These are phyloP conservation scores for Noctuana brunneofusca DNA, from an alignment of 2,888 invertebrate species.

Conservation along the genomic window DNA sequence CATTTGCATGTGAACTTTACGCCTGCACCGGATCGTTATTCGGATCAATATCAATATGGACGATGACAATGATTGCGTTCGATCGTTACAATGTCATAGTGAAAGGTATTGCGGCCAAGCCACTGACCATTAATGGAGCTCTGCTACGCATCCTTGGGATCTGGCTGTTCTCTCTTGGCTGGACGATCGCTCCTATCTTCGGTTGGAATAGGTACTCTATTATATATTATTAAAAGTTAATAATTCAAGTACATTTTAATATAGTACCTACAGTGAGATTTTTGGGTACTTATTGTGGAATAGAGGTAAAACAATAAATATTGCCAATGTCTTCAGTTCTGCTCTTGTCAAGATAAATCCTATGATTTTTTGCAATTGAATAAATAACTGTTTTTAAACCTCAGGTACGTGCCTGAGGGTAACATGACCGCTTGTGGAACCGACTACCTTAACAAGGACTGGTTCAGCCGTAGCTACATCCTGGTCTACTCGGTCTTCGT, in stretches of 20 bases:
- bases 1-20: constrained; percentile 93
- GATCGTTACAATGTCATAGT: constrained; percentile 98
- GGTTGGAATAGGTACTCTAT: constrained; percentile 90
- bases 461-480: constrained; percentile 91
- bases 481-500: constrained; percentile 90
- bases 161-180: constrained; percentile 89
- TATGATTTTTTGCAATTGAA: no score
- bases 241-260: no score
- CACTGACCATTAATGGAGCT: constrained; percentile 91
- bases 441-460: constrained; percentile 90
- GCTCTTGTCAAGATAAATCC: no score
- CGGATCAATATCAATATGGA: constrained; percentile 96
- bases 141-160: constrained; percentile 89
- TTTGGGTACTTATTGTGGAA: no score
- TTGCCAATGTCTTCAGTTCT: no score
- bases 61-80: constrained; percentile 95
- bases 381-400: constrained; percentile 10
- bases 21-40: constrained; percentile 93
- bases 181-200: constrained; percentile 93
- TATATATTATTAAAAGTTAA: neutral
- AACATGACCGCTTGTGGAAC: constrained; percentile 97
- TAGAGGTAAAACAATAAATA: no score
- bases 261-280: no score
- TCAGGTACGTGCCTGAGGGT: constrained; percentile 95
- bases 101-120: constrained; percentile 93